phyloP scores from a whole-genome alignment of 1,140 invertebrate genomes.

The Globodera ellingtonae region DNA sequence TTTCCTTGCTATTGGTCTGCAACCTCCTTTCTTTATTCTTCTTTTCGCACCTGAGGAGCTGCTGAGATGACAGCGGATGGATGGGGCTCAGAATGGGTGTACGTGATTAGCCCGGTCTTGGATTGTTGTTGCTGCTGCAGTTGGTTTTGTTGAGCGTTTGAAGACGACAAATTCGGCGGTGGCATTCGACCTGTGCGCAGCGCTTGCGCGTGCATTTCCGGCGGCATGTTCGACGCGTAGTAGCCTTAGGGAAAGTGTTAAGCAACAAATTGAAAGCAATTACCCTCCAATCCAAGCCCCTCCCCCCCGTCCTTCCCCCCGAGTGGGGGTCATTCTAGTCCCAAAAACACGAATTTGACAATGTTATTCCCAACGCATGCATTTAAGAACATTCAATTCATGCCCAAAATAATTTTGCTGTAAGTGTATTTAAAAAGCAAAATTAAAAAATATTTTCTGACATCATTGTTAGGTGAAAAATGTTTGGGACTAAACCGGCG shows the following conservation, averaged over 20 bases:
- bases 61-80: slow-evolving; percentile 23
- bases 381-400: no score
- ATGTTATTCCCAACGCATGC: no score
- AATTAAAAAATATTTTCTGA: no score
- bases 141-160: not conserved
- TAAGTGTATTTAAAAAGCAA: no score
- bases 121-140: slow-evolving; percentile 22
- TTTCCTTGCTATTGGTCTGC: not conserved
- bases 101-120: slow-evolving; percentile 23
- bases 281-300: no score
- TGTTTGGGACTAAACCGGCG: no score
- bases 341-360: no score
- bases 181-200: not conserved
- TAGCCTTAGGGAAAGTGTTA: not conserved
- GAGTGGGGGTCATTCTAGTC: no score
- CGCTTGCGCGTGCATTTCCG: slow-evolving; percentile 10
- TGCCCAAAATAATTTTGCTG: no score
- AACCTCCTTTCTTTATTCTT: not conserved
- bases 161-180: not conserved
- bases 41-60: slow-evolving; percentile 12
- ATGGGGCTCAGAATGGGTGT: slow-evolving; percentile 3
- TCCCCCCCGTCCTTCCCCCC: no score
- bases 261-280: no score
- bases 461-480: no score
- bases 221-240: slow-evolving; percentile 15